Evolutionary conservation across 30 jellyfish, hydroid and myxozoan genomes (phyloP), one percentile per base, ranked within the genome.

Genomic region (Sanderia malayensis): DNA sequence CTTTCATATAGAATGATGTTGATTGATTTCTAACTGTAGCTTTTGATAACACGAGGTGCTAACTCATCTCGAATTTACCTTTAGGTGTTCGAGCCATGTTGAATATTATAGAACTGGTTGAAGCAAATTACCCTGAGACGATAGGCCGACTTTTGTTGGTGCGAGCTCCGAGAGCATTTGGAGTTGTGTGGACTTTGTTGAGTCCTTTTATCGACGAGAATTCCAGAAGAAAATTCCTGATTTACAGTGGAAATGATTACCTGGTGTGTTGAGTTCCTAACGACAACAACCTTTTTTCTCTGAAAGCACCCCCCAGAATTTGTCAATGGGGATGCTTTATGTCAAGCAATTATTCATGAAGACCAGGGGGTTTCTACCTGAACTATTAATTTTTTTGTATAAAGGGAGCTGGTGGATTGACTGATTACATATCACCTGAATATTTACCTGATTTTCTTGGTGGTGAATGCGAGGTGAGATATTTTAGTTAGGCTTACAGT

Each of bases 81-180:
- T n/a, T 53, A 89, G 97, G 97, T 7, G 88, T 94, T 18, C 82
- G 97, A 59, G 97, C 97, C 20, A 70, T 94, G 73, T 74, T 94
- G 20, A 86, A 87, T 49, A 87, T 94, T 13, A 94, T 94, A n/a
- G 99, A 94, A 49, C 96, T 94, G 18, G 97, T 94, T 26, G 97
- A 94, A 71, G 99, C 97, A 21, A 94, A 94, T 65, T 94, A 94
- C 77, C 99, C 99, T 8, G 99, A 94, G 65, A 86, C 99, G 11
- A 86, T 94, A 55, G 96, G 97, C 19, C 86, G 97, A 8, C 60
- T 94, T 18, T 76, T 94, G 34, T 73, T 94, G 4, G 96, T 88
- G 23, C 81, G 99, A 30, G 97, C 99, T 25, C 99, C 99, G 28
- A 88, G 94, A 32, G 97, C 89, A n/a, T 94, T 94, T 69, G 99